Evolutionary conservation across 2,113 vertebrate genomes (phyloP).

Genomic region (Oryzias curvinotus): DNA sequence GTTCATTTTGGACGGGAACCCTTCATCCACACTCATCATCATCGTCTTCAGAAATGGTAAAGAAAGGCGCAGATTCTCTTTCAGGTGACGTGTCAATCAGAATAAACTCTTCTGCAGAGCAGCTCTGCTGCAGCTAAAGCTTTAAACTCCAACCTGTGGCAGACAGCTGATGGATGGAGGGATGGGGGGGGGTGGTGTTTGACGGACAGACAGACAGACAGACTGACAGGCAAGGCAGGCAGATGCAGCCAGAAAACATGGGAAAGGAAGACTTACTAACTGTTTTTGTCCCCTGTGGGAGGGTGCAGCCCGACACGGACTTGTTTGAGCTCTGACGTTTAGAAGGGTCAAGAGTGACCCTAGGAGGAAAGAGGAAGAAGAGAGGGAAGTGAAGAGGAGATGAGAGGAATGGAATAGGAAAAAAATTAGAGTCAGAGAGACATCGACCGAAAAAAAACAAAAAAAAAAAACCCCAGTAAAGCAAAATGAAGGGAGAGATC

Average conservation of each 20-base stretch:
- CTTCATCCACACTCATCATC: too few species aligned
- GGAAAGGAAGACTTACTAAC: slow-evolving; percentile 89
- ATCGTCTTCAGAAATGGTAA: too few species aligned
- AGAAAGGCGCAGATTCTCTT: too few species aligned
- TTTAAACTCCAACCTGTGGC: slow-evolving; percentile 37
- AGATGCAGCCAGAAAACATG: slow-evolving; percentile 74
- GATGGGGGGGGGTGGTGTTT: slow-evolving; percentile 21
- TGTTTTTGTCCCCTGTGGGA: slow-evolving; percentile 95
- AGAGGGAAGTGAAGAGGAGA: slow-evolving; percentile 50
- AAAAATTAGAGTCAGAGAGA: slow-evolving; percentile 47
- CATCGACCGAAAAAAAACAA: slow-evolving; percentile 24
- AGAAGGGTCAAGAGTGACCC: slow-evolving; percentile 98
- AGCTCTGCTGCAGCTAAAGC: slow-evolving; percentile 24
- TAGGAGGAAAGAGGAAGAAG: slow-evolving; percentile 73
- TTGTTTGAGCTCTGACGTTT: slow-evolving; percentile 96
- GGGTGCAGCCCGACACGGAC: slow-evolving; percentile 91
- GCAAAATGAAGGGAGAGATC: slow-evolving; percentile 21
- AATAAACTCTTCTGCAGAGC: slow-evolving; percentile 8
- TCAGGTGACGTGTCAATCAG: neutral
- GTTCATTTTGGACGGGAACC: too few species aligned
- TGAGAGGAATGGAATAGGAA: slow-evolving; percentile 50
- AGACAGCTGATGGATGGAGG: slow-evolving; percentile 26
- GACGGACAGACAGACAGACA: slow-evolving; percentile 20
- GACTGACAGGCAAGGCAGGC: slow-evolving; percentile 41
- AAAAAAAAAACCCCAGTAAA: slow-evolving; percentile 36